phyloP scores from a whole-genome alignment of 2,113 vertebrate species.

The Dendrocopos noguchii region DNA sequence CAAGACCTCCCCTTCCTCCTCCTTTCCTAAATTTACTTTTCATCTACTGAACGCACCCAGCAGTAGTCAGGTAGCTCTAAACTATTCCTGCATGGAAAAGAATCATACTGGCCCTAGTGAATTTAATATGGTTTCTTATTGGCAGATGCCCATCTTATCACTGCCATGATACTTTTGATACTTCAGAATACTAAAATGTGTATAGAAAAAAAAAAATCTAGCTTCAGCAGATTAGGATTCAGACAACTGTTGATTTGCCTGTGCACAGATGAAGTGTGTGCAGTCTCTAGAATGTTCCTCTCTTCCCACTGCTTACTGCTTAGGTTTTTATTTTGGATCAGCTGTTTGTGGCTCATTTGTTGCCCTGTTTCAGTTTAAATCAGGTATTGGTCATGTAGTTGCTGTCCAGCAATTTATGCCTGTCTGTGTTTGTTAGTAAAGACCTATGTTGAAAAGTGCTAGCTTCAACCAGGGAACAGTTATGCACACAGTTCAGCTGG shows the following conservation, averaged over 20 bases:
- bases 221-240: neutral
- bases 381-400: neutral
- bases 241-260: neutral
- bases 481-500: neutral
- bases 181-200: neutral
- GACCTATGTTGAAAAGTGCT: neutral
- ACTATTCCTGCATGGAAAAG: neutral
- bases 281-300: neutral
- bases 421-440: slow-evolving; percentile 5
- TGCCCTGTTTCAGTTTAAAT: neutral
- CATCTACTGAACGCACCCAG: rapidly evolving
- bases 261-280: neutral
- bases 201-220: neutral
- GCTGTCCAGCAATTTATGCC: neutral
- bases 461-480: neutral
- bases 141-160: neutral
- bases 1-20: neutral
- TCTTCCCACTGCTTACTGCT: neutral
- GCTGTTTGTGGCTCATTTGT: neutral
- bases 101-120: rapidly evolving
- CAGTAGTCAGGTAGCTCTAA: neutral
- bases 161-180: neutral
- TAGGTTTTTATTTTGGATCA: neutral
- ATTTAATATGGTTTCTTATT: neutral
- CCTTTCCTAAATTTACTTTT: neutral